A percentile compares a stretch with the other conserved stretches of the same genome.
phyloP scores from a whole-genome alignment of 2,888 invertebrate genomes.

The Clistopyga incitator region DNA sequence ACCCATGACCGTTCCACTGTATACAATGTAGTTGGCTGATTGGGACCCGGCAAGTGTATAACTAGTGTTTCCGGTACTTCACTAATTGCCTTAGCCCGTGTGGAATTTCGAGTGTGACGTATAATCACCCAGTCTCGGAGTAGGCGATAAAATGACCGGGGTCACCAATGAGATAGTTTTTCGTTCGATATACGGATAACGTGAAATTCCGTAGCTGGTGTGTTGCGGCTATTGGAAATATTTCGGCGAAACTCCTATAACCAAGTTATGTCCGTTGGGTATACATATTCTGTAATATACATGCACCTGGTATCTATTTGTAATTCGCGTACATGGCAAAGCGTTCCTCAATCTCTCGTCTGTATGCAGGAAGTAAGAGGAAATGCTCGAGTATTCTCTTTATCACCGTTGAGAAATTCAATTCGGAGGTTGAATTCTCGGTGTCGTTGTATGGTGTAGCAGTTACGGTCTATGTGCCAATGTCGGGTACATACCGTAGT shows the following conservation, averaged over 20 bases:
- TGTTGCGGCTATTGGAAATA: constrained; percentile 28
- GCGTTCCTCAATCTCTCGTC: constrained; percentile 57
- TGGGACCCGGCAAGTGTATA: constrained; percentile 60
- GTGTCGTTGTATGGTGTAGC: constrained; percentile 41
- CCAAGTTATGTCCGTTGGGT: not conserved
- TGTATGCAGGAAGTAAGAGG: constrained; percentile 44
- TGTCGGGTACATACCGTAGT: not conserved
- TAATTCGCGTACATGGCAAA: constrained; percentile 56
- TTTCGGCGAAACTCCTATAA: constrained; percentile 55
- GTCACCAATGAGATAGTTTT: not conserved
- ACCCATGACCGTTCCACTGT: not conserved
- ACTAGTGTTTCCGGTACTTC: constrained; percentile 72
- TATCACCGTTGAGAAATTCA: constrained; percentile 61
- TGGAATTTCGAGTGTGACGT: constrained; percentile 47
- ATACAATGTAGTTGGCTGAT: not conserved
- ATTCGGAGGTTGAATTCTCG: constrained; percentile 53
- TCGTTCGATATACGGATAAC: not conserved
- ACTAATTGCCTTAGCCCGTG: constrained; percentile 72
- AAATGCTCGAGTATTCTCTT: constrained; percentile 62
- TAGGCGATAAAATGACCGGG: not conserved
- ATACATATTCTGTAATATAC: constrained; percentile 6
- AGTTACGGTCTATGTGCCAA: constrained; percentile 34
- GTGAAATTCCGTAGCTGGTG: constrained; percentile 4
- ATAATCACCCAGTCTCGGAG: constrained; percentile 15
- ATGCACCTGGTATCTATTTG: constrained; percentile 35